Evolutionary conservation across 2,113 vertebrate genomes (phyloP).

Genomic region (Actenoides lindsayi): DNA sequence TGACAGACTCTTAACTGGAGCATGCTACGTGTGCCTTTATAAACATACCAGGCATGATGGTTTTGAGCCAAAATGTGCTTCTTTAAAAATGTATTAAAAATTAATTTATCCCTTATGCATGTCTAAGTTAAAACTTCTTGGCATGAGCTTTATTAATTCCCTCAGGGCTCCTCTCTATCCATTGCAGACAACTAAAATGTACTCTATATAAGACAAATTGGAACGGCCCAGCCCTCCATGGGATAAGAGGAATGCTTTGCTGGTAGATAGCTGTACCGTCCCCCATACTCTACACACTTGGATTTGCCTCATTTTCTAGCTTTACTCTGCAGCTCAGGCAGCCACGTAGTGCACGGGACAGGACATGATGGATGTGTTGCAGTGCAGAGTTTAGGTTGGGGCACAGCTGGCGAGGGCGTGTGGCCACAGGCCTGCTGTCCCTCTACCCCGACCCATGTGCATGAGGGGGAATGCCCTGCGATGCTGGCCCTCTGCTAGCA

Average conservation of each 20-base stretch:
- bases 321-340: neutral
- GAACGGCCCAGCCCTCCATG: neutral
- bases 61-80: slow-evolving; percentile 47
- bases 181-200: slow-evolving; percentile 27
- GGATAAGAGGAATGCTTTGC: slow-evolving; percentile 8
- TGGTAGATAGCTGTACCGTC: neutral
- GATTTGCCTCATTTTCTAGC: neutral
- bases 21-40: slow-evolving; percentile 4
- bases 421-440: neutral
- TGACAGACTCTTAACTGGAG: slow-evolving; percentile 29
- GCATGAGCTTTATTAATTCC: slow-evolving; percentile 37
- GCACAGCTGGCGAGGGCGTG: fast-evolving
- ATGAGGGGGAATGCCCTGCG: fast-evolving
- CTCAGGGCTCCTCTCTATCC: slow-evolving; percentile 6
- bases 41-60: slow-evolving; percentile 40
- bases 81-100: slow-evolving; percentile 69
- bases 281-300: neutral
- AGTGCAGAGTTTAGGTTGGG: fast-evolving
- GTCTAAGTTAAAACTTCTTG: slow-evolving; percentile 4
- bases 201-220: neutral
- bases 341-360: fast-evolving
- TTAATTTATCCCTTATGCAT: slow-evolving; percentile 61
- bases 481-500: fast-evolving
- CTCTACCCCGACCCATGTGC: fast-evolving
- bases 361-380: fast-evolving